Percentiles rank a stretch among this genome's conserved stretches.
Conservation (phyloP, 2,797 vertebrate species). For the Macrochelys suwanniensis region DNA sequence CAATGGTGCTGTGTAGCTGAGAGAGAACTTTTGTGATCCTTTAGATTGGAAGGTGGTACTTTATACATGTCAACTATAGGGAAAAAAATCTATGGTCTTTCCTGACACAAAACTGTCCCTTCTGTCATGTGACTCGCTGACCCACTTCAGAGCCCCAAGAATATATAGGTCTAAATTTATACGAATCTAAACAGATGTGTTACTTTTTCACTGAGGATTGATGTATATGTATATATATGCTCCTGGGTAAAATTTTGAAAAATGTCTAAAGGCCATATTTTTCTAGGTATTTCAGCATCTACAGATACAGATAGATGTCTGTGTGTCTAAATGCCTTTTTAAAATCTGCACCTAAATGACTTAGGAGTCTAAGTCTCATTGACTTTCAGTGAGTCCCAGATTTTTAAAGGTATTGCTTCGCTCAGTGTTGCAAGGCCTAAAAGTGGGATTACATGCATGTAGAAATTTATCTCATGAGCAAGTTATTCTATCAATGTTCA, state of each 20-base stretch:
- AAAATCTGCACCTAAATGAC: neutral
- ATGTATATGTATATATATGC: neutral
- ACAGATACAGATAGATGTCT: neutral
- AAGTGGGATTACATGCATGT: neutral
- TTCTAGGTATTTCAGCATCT: neutral
- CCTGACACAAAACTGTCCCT: too few species aligned
- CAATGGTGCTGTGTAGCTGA: neutral
- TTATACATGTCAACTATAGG: neutral
- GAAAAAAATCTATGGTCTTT: neutral
- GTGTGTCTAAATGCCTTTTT: neutral
- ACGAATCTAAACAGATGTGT: neutral
- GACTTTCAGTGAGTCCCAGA: neutral
- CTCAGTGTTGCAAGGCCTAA: neutral
- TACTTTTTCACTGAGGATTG: neutral
- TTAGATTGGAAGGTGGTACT: neutral
- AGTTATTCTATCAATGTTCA: neutral
- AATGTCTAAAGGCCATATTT: neutral
- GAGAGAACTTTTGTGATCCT: neutral
- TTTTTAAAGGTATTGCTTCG: neutral
- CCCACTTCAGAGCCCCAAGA: too few species aligned
- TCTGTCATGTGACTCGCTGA: too few species aligned
- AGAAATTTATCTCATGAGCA: neutral
- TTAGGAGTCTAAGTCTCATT: neutral
- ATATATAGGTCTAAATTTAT: neutral
- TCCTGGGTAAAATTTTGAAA: neutral